Evolutionary conservation across 2,113 vertebrate genomes (phyloP).

Genomic region (Corythornis vintsioides): DNA sequence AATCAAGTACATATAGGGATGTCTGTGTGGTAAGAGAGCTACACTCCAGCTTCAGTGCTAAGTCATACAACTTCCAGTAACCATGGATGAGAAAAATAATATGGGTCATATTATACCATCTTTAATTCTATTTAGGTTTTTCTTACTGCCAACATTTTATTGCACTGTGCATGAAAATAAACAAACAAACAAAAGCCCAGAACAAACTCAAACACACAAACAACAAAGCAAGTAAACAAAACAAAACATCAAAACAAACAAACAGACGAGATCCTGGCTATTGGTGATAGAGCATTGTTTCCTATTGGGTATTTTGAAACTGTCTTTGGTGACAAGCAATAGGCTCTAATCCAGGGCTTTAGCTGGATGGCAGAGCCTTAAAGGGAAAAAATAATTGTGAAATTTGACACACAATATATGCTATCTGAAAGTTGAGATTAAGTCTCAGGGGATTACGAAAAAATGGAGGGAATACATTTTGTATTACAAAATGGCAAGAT

Average conservation of each 20-base stretch:
- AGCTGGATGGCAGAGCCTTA: not conserved
- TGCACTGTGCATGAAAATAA: accelerated
- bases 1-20: not conserved
- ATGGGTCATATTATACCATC: not conserved
- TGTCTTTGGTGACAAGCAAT: not conserved
- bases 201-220: no score
- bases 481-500: not conserved
- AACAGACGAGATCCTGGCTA: not conserved
- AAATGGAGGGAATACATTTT: not conserved
- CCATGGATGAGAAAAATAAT: not conserved
- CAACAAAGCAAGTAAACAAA: not conserved
- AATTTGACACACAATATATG: not conserved
- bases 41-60: not conserved
- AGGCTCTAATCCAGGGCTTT: not conserved
- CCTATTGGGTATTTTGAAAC: not conserved
- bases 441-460: not conserved
- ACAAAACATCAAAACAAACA: not conserved
- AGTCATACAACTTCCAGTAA: not conserved
- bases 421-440: not conserved
- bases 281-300: not conserved
- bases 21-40: not conserved
- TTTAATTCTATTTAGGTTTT: not conserved
- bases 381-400: not conserved
- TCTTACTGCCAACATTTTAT: not conserved
- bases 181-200: not conserved